Evolutionary conservation across 2,113 vertebrate genomes (phyloP).

Genomic region (Mobula birostris): DNA sequence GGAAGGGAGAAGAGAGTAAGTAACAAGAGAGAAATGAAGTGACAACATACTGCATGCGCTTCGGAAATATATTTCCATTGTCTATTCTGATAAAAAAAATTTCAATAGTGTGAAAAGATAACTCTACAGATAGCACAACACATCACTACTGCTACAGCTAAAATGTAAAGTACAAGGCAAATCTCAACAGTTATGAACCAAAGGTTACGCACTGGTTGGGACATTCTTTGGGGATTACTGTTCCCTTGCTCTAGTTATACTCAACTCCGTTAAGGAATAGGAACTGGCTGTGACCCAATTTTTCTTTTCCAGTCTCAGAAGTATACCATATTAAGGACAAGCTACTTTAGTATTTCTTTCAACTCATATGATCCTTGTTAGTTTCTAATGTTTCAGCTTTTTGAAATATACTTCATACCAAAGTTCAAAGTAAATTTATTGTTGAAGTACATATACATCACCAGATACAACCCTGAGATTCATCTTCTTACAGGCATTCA

Average conservation of each 20-base stretch:
- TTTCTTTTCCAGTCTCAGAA: neutral
- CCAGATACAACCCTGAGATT: no score
- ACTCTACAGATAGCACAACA: neutral
- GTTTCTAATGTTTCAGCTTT: neutral
- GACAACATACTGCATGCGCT: neutral
- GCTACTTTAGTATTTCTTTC: neutral
- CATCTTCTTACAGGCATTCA: no score
- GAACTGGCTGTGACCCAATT: neutral
- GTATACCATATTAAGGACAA: neutral
- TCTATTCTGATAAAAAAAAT: neutral
- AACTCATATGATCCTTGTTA: neutral
- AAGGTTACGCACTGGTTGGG: neutral
- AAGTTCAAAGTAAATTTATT: no score
- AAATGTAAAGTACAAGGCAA: neutral
- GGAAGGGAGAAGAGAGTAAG: no score
- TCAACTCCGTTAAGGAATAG: neutral
- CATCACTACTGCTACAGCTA: neutral
- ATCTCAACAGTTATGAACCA: neutral
- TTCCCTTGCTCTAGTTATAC: neutral
- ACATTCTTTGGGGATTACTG: neutral
- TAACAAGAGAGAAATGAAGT: neutral
- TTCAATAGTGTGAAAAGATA: neutral
- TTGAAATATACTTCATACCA: no score
- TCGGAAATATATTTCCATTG: neutral
- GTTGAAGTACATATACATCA: no score